Percentiles rank a stretch among this genome's conserved stretches.
Conservation (phyloP, 2,888 invertebrate genomes). For the Muschampia plurimacula region DNA sequence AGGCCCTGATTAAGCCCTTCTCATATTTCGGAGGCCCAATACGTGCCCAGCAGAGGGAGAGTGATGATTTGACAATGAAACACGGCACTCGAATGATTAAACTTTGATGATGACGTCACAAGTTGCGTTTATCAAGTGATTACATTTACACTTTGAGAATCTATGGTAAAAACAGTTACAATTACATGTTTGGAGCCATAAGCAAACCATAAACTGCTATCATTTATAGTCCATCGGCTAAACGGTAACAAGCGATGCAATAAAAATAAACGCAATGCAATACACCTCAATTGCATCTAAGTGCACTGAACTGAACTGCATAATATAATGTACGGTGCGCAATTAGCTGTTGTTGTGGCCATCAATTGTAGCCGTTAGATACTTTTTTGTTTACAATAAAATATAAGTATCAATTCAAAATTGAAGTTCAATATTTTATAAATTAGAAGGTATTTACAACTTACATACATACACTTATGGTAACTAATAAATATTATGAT, state of each 20-base stretch:
- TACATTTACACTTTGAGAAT: neutral
- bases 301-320: constrained; percentile 41
- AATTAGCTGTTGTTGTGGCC: constrained; percentile 33
- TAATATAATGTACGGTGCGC: constrained; percentile 26
- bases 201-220: constrained; percentile 32
- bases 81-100: too few relatives aligned
- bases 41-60: too few relatives aligned
- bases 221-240: constrained; percentile 38
- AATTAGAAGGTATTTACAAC: too few relatives aligned
- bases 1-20: too few relatives aligned
- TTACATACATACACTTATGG: too few relatives aligned
- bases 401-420: too few relatives aligned
- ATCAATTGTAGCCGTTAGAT: neutral
- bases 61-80: too few relatives aligned
- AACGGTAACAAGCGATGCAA: constrained; percentile 42
- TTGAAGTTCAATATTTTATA: too few relatives aligned
- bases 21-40: too few relatives aligned
- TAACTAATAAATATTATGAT: too few relatives aligned
- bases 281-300: constrained; percentile 41
- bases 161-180: neutral
- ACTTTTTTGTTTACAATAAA: too few relatives aligned
- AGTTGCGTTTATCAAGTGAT: neutral
- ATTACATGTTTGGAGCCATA: neutral
- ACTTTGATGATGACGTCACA: too few relatives aligned
- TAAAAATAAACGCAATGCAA: constrained; percentile 43